These are phyloP conservation scores for Neocrepidodera transversa DNA, from an alignment of 2,888 invertebrate genomes.

Conservation along the genomic window DNA sequence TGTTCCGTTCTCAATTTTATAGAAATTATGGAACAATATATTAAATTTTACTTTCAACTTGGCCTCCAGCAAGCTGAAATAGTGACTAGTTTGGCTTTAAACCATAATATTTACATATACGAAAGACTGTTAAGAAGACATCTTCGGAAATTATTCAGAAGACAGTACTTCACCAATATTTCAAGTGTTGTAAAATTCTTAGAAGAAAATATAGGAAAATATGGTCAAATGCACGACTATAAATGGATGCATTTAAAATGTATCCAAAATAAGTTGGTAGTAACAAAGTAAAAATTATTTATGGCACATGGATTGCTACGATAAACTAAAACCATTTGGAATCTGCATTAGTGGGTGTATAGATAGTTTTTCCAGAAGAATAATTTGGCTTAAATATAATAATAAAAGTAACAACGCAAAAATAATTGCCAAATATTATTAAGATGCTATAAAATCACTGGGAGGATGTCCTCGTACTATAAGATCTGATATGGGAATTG, in stretches of 20 bases:
- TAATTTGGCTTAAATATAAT: constrained; percentile 28
- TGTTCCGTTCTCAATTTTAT: too few relatives aligned
- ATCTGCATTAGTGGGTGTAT: constrained; percentile 31
- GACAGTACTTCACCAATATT: too few relatives aligned
- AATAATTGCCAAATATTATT: constrained; percentile 23
- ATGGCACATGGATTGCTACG: constrained; percentile 36
- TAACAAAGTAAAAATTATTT: constrained; percentile 32
- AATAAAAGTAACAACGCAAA: constrained; percentile 25
- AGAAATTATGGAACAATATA: too few relatives aligned
- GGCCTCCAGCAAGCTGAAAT: too few relatives aligned
- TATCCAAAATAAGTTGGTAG: not conserved
- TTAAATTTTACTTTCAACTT: too few relatives aligned
- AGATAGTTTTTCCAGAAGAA: constrained; percentile 31
- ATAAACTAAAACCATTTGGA: constrained; percentile 35
- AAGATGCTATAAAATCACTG: constrained; percentile 9
- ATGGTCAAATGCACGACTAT: constrained; percentile 15
- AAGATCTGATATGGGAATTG: constrained; percentile 30
- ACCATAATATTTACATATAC: too few relatives aligned
- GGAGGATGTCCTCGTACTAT: constrained; percentile 23
- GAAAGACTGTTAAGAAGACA: too few relatives aligned
- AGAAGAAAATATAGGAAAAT: constrained; percentile 9
- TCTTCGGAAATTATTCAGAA: too few relatives aligned
- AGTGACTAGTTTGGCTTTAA: too few relatives aligned
- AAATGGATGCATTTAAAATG: constrained; percentile 12
- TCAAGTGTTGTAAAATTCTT: constrained; percentile 10